phyloP scores from a whole-genome alignment of 2,797 vertebrate species.

The Arvicola amphibius region DNA sequence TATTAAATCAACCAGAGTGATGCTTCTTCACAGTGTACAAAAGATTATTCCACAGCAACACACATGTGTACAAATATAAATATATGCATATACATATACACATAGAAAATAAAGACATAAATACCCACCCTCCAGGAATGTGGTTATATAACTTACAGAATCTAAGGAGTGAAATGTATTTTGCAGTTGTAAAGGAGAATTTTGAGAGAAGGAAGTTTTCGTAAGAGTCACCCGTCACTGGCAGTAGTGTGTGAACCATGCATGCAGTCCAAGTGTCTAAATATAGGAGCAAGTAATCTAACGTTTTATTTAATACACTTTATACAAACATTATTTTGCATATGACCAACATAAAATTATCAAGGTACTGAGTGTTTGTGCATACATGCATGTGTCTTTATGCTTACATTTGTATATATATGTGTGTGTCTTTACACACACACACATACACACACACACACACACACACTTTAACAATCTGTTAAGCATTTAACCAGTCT shows the following conservation, averaged over 20 bases:
- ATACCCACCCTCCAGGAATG: neutral
- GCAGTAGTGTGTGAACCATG: neutral
- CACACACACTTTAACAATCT: no score
- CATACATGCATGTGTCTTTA: neutral
- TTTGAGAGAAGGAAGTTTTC: neutral
- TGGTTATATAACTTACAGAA: neutral
- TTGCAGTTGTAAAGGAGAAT: neutral
- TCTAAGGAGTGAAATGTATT: neutral
- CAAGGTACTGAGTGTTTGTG: neutral
- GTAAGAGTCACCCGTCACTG: neutral
- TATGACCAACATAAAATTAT: neutral
- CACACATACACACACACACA: neutral
- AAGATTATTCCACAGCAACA: neutral
- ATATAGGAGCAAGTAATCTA: neutral
- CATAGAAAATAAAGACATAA: neutral
- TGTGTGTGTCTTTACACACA: neutral
- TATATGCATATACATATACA: neutral
- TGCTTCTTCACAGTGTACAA: neutral
- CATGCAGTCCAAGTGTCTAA: neutral
- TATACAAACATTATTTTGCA: neutral
- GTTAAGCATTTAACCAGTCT: no score
- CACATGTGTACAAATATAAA: neutral
- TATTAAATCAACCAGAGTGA: neutral
- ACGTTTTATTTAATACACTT: neutral
- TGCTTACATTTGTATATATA: neutral